Evolutionary conservation across 2,797 vertebrate species (phyloP), one percentile per base, ranked within the genome.

Genomic region (Naso thynnoides): DNA sequence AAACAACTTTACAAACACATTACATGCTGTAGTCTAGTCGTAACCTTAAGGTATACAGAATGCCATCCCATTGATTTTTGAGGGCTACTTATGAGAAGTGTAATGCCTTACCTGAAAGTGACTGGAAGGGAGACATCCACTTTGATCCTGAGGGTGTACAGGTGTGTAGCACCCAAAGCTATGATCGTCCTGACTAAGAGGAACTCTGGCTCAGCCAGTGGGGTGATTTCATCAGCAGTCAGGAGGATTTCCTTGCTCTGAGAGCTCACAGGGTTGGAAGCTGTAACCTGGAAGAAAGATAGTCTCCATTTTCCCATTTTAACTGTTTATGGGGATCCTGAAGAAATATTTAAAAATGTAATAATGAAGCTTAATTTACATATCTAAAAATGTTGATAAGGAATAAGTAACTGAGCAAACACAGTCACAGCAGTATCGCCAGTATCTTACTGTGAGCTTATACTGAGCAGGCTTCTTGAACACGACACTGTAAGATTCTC

Each of bases 181-280:
- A 94, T 49, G 0, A 89, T 76, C 39, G 82, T 76, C 18, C 45
- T 74, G 10, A 64, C 36, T 9, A 79, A 88, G 61, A 94, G 14
- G 53, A 95, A 87, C 62, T 89, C 77, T 1, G 92, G 92, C 29
- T 93, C 82, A 52, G 83, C 67, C 70, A 94, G 53, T 15, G 87
- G 91, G 4, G 27, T 70, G 75, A 87, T 73, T 49, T 88, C 81
- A 60, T 94, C 93, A 3, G 91, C 93, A 1, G 55, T 86, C 24
- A 96, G 86, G 26, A 86, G 65, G 69, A 93, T 77, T 13, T 92
- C 85, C 57, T 81, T 65, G n/a, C 76, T 88, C 86, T 94, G 85
- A n/a, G 84, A 92, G 83, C 95, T 95, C 75, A 96, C 92, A 0
- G 92, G 93, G 70, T 96, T 96, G 56, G 92, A 84, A 0, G 94